phyloP scores from a whole-genome alignment of 2,797 vertebrate genomes.

The Spizella passerina region DNA sequence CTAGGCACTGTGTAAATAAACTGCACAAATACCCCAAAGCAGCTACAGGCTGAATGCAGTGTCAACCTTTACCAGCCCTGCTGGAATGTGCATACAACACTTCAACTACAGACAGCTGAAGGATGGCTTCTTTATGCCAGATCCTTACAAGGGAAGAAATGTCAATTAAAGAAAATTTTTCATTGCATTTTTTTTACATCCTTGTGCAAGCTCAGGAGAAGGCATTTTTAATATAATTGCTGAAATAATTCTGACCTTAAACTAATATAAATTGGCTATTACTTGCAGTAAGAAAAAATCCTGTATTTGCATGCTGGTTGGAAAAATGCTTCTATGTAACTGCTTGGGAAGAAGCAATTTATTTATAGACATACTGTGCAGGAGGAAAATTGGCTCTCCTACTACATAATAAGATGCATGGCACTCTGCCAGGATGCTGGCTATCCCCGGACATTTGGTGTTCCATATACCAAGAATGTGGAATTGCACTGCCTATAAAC shows the following conservation, averaged over 20 bases:
- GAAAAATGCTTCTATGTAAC: constrained; percentile 68
- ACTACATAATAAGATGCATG: constrained; percentile 66
- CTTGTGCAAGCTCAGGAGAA: not conserved
- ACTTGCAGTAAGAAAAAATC: constrained; percentile 36
- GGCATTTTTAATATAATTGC: not conserved
- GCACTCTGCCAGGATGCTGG: constrained; percentile 60
- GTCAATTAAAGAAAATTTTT: not conserved
- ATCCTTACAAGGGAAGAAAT: not conserved
- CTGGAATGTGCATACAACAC: not conserved
- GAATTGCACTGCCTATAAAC: constrained; percentile 49
- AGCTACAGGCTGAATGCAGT: not conserved
- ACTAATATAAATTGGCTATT: constrained; percentile 33
- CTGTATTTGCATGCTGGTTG: constrained; percentile 44
- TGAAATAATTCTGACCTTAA: constrained; percentile 45
- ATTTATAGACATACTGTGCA: constrained; percentile 71
- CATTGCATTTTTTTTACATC: not conserved
- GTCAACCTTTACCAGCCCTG: not conserved
- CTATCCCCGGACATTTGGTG: constrained; percentile 37
- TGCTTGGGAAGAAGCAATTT: constrained; percentile 62
- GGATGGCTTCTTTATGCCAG: not conserved
- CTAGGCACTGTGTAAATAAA: not conserved
- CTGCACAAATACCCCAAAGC: not conserved
- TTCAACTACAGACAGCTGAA: not conserved
- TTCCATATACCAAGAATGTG: constrained; percentile 59
- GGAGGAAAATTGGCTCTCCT: constrained; percentile 70